phyloP scores from a whole-genome alignment of 2,888 invertebrate species.

The Temnothorax rugatulus region DNA sequence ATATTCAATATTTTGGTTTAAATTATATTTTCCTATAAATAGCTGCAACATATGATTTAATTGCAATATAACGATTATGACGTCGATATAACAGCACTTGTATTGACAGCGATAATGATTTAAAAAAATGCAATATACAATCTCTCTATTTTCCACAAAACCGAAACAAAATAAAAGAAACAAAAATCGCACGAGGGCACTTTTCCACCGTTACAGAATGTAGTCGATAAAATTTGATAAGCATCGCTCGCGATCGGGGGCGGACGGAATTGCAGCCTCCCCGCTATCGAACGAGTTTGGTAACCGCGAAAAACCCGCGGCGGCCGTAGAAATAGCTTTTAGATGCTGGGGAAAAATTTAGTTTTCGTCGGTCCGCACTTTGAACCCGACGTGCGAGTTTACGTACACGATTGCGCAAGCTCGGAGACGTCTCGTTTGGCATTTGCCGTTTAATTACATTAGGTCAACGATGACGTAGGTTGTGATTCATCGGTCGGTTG shows the following conservation, averaged over 20 bases:
- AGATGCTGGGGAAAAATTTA: slow-evolving; percentile 42
- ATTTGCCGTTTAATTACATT: slow-evolving; percentile 34
- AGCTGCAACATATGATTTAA: too few relatives aligned
- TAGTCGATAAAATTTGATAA: slow-evolving; percentile 53
- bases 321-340: slow-evolving; percentile 45
- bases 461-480: slow-evolving; percentile 1
- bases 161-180: slow-evolving; percentile 16
- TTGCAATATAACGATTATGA: background rate
- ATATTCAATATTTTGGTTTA: background rate
- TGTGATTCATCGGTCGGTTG: slow-evolving; percentile 4
- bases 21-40: slow-evolving; percentile 10
- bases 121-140: slow-evolving; percentile 6
- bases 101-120: slow-evolving; percentile 28
- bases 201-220: slow-evolving; percentile 8
- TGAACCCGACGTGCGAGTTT: slow-evolving; percentile 19
- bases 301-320: slow-evolving; percentile 44
- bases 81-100: background rate
- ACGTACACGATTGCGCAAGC: slow-evolving; percentile 13
- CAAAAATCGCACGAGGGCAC: slow-evolving; percentile 25
- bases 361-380: slow-evolving; percentile 27
- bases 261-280: slow-evolving; percentile 27
- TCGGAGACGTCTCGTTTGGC: background rate
- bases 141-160: slow-evolving; percentile 20
- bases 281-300: slow-evolving; percentile 36
- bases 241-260: slow-evolving; percentile 33